A percentile compares a stretch with the other conserved stretches of the same genome.
Evolutionary conservation across 1,140 invertebrate species (phyloP).

Genomic region (Diuraphis noxia): DNA sequence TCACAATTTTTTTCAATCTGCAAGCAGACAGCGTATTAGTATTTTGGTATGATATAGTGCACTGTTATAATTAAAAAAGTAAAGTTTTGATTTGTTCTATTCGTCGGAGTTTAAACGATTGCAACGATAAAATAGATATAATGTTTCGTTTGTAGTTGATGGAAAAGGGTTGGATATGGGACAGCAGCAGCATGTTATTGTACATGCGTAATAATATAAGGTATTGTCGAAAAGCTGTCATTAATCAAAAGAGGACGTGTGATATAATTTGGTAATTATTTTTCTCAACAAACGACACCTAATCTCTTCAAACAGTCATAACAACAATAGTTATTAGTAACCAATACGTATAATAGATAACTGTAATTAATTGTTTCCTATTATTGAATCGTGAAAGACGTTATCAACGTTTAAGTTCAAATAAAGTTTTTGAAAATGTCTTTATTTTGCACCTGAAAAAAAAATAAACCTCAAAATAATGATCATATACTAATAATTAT

Average conservation of each 20-base stretch:
- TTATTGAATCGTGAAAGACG: neutral
- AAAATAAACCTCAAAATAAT: neutral
- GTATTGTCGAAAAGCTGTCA: neutral
- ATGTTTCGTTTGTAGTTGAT: neutral
- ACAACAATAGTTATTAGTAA: neutral
- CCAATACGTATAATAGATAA: neutral
- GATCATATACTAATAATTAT: neutral
- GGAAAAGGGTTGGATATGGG: neutral
- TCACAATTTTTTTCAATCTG: no score
- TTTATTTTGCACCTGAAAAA: neutral
- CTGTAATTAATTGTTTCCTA: neutral
- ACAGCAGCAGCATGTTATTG: neutral
- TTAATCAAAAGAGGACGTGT: neutral
- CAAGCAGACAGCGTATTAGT: no score
- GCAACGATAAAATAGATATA: neutral
- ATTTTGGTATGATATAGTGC: no score
- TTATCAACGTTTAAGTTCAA: neutral
- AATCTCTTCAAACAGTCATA: neutral
- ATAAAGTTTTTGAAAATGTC: no score
- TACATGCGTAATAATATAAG: neutral
- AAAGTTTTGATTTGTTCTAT: neutral
- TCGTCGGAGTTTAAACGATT: neutral
- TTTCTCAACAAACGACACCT: neutral
- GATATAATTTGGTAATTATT: neutral
- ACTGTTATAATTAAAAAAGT: no score